Conservation (phyloP, 2,797 vertebrate genomes). For the Kryptopterus vitreolus region DNA sequence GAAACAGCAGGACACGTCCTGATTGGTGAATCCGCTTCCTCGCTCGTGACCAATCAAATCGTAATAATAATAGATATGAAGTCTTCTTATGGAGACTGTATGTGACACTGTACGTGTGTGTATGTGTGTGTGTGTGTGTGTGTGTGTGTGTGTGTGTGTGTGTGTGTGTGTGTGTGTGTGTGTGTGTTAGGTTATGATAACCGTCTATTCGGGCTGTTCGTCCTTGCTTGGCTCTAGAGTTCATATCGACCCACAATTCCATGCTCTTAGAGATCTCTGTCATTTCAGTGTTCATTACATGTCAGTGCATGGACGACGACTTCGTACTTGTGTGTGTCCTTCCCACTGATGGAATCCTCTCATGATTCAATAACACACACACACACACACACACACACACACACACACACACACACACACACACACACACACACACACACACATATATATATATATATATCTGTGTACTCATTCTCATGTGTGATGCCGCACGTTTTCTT, state of each 20-base stretch:
- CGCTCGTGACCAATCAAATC: not conserved
- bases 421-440: too few relatives aligned
- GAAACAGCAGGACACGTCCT: not conserved
- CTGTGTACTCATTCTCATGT: not conserved
- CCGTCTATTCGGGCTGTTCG: not conserved
- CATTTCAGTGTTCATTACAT: not conserved
- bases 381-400: too few relatives aligned
- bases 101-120: too few relatives aligned
- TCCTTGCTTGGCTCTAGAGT: not conserved
- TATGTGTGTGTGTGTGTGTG: not conserved
- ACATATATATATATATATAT: too few relatives aligned
- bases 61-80: not conserved
- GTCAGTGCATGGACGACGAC: not conserved
- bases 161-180: not conserved
- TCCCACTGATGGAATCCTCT: not conserved
- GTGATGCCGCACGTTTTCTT: not conserved
- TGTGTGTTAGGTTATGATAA: too few relatives aligned
- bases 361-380: not conserved
- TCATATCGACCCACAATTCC: not conserved
- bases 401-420: too few relatives aligned
- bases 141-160: not conserved
- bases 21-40: not conserved
- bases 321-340: slow-evolving; percentile 5
- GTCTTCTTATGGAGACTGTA: too few relatives aligned
- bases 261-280: not conserved